Evolutionary conservation across 2,113 vertebrate species (phyloP).

Genomic region (Burhinus bistriatus): DNA sequence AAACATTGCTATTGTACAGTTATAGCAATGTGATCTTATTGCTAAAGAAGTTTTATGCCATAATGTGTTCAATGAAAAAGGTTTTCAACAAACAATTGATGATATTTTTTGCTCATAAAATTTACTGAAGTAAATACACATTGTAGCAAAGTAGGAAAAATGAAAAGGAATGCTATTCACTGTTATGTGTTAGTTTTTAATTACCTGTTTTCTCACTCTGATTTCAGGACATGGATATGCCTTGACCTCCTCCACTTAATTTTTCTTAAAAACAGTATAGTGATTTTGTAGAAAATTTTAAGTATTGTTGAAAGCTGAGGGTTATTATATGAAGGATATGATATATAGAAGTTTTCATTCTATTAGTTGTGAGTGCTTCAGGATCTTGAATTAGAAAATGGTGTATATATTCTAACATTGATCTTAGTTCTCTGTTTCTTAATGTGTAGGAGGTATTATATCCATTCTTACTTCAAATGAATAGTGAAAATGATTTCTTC

Average conservation of each 20-base stretch:
- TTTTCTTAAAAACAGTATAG: not conserved
- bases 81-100: not conserved
- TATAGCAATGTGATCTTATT: not conserved
- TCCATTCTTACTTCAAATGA: not conserved
- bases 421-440: not conserved
- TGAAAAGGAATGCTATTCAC: not conserved
- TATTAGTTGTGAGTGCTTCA: not conserved
- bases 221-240: not conserved
- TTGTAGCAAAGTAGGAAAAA: not conserved
- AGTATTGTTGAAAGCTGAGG: not conserved
- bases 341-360: not conserved
- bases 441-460: not conserved
- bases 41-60: not conserved
- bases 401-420: not conserved
- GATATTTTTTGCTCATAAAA: not conserved
- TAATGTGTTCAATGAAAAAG: not conserved
- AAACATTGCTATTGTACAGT: not conserved
- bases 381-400: not conserved
- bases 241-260: not conserved
- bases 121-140: rapidly evolving
- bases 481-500: not conserved
- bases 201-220: not conserved
- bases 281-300: not conserved
- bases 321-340: not conserved
- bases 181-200: not conserved